These are phyloP conservation scores for Drosophila helvetica DNA, from an alignment of 2,888 invertebrate species.

Conservation along the genomic window DNA sequence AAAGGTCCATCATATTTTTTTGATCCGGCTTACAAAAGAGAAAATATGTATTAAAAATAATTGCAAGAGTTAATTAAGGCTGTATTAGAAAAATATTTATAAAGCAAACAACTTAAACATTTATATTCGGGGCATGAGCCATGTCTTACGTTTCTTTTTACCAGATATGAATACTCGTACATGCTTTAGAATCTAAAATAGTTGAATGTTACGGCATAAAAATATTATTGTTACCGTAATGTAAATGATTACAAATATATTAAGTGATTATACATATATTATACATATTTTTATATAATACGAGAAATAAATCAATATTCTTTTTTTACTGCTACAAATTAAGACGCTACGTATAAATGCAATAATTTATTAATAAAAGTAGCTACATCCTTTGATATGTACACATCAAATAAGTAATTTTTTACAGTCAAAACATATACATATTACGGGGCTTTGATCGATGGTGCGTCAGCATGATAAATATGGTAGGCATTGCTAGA, in stretches of 20 bases:
- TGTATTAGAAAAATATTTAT: not conserved
- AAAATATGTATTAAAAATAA: not conserved
- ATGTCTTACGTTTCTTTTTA: not conserved
- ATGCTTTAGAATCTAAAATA: not conserved
- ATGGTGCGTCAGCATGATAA: conserved; percentile 20
- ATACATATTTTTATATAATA: not conserved
- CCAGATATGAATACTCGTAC: not conserved
- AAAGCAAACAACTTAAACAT: too few species aligned
- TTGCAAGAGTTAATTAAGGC: not conserved
- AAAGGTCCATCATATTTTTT: conserved; percentile 50
- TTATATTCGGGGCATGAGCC: too few species aligned
- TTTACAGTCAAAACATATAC: conserved; percentile 7
- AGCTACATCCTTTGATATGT: conserved; percentile 33
- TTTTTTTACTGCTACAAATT: not conserved
- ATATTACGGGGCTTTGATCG: conserved; percentile 5
- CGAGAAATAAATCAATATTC: not conserved
- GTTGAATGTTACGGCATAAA: not conserved
- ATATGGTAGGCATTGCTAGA: not conserved
- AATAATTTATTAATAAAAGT: conserved; percentile 44
- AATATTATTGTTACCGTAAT: not conserved
- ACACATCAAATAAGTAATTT: conserved; percentile 32
- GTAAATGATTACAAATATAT: not conserved
- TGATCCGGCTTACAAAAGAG: conserved; percentile 36
- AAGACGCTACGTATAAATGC: conserved; percentile 35
- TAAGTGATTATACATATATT: not conserved